Conservation (phyloP, 1,140 invertebrate species). For the Cephus cinctus region DNA sequence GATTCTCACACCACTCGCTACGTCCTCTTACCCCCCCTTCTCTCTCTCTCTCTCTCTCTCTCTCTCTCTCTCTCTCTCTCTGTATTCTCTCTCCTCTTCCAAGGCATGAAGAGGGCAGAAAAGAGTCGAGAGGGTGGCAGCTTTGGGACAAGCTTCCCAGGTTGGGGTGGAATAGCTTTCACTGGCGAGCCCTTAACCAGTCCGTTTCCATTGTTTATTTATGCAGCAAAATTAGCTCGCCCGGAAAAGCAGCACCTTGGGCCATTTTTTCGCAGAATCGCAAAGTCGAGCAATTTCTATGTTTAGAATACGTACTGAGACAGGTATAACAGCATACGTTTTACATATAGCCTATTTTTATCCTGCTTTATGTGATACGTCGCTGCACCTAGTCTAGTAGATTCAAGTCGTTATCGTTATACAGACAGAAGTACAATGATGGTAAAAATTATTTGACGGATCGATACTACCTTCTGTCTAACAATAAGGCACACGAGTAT, state of each 20-base stretch:
- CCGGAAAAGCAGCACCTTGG: background rate
- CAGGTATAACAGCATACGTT: too few species aligned
- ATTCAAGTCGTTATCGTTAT: too few species aligned
- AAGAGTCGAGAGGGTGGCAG: background rate
- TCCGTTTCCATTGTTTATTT: slow-evolving; percentile 2
- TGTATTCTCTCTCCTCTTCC: background rate
- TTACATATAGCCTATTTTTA: too few species aligned
- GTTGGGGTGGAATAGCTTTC: slow-evolving; percentile 4
- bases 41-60: slow-evolving; percentile 8
- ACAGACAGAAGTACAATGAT: too few species aligned
- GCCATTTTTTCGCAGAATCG: background rate
- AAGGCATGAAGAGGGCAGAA: background rate
- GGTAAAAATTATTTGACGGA: too few species aligned
- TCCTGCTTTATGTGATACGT: too few species aligned
- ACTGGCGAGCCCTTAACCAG: background rate
- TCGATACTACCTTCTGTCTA: too few species aligned
- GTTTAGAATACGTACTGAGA: too few species aligned
- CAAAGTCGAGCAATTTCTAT: background rate
- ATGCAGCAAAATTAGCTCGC: too few species aligned
- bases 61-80: slow-evolving; percentile 1
- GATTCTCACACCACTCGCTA: background rate
- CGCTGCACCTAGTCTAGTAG: too few species aligned
- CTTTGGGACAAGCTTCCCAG: too few species aligned
- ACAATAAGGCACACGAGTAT: too few species aligned
- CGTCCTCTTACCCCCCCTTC: slow-evolving; percentile 7